These are phyloP conservation scores for Troides aeacus DNA, from an alignment of 2,888 invertebrate species.

Conservation along the genomic window DNA sequence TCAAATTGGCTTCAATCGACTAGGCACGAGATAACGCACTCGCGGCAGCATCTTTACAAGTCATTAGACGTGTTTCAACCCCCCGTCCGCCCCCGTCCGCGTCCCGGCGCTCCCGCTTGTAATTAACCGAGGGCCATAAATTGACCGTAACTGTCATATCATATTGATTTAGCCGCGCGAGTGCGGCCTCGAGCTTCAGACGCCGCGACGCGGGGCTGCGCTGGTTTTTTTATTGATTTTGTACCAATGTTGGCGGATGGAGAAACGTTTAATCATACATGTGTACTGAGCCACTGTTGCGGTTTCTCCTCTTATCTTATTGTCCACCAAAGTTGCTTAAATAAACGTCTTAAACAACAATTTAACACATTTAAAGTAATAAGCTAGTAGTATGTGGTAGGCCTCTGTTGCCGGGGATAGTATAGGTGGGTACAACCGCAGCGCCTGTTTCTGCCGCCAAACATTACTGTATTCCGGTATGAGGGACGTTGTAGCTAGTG, in stretches of 20 bases:
- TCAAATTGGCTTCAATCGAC: constrained; percentile 27
- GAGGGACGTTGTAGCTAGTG: no score
- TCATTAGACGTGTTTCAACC: constrained; percentile 65
- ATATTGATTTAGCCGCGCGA: constrained; percentile 79
- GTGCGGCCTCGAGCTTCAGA: constrained; percentile 46
- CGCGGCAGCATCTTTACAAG: constrained; percentile 70
- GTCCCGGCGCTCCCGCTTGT: constrained; percentile 64
- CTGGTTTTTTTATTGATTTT: constrained; percentile 30
- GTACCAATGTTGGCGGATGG: neutral
- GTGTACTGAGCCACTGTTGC: no score
- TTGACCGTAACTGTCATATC: constrained; percentile 81
- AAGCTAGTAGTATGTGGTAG: no score
- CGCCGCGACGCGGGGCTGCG: constrained; percentile 40
- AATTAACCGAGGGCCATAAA: constrained; percentile 80
- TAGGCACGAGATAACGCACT: constrained; percentile 35
- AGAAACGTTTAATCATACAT: no score
- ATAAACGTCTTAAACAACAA: no score
- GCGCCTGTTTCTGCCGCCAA: no score
- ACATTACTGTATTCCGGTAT: no score
- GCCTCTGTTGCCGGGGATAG: no score
- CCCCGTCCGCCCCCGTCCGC: constrained; percentile 35
- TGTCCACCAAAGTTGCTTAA: no score
- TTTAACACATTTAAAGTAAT: no score
- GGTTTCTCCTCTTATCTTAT: no score
- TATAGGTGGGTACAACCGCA: no score